These are phyloP conservation scores for Cervus canadensis DNA, from an alignment of 2,113 vertebrate genomes.

Conservation along the genomic window DNA sequence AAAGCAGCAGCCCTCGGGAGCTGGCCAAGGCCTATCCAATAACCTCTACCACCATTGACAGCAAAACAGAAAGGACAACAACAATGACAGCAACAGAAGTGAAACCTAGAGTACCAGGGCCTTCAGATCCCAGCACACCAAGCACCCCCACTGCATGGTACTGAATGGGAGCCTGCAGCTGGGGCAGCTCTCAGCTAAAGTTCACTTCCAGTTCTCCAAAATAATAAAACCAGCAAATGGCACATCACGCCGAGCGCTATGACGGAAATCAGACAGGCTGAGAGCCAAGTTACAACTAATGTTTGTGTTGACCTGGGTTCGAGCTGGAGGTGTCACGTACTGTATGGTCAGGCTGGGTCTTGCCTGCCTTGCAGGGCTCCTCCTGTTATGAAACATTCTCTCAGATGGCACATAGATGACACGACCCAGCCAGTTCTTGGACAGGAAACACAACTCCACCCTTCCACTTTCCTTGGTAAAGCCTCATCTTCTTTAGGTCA, in stretches of 20 bases:
- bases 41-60: not conserved
- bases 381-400: not conserved
- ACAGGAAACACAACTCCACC: not conserved
- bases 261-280: slow-evolving; percentile 61
- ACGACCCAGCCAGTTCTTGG: not conserved
- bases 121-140: not conserved
- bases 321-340: not conserved
- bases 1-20: slow-evolving; percentile 41
- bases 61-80: not conserved
- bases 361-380: not conserved
- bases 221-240: slow-evolving; percentile 52
- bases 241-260: slow-evolving; percentile 29
- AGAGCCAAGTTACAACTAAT: slow-evolving; percentile 53
- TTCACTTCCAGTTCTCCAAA: slow-evolving; percentile 46
- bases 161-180: not conserved
- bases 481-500: not conserved
- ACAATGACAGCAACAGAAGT: not conserved
- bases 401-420: not conserved
- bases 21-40: slow-evolving; percentile 21
- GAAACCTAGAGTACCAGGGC: not conserved
- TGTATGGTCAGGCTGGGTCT: not conserved
- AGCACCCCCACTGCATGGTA: not conserved
- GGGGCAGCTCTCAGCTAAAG: slow-evolving; percentile 41
- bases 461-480: slow-evolving; percentile 20
- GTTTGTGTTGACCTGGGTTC: not conserved